phyloP scores from a whole-genome alignment of 2,888 invertebrate genomes.

The Ametastegia equiseti region DNA sequence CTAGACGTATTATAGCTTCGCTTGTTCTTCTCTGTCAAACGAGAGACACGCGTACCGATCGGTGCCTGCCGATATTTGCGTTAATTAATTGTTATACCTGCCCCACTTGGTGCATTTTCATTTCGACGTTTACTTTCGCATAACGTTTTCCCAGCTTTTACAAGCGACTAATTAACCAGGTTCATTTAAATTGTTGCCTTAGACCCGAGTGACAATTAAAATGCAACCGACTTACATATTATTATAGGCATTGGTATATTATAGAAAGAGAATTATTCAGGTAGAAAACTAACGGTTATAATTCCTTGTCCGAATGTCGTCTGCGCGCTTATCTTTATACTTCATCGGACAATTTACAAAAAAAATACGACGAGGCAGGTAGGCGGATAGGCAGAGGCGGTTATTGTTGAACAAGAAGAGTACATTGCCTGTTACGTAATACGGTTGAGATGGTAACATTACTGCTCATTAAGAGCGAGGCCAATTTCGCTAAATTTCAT shows the following conservation, averaged over 20 bases:
- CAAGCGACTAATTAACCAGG: neutral
- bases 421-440: conserved; percentile 2
- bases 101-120: neutral
- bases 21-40: too few relatives aligned
- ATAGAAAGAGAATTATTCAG: too few relatives aligned
- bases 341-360: conserved; percentile 10
- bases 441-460: conserved; percentile 10
- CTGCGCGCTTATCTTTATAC: neutral
- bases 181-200: neutral
- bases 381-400: too few relatives aligned
- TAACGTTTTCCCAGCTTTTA: neutral
- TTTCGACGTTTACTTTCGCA: neutral
- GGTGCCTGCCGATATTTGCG: too few relatives aligned
- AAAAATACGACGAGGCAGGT: neutral
- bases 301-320: neutral
- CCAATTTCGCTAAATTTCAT: neutral
- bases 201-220: neutral
- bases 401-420: conserved; percentile 8
- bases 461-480: neutral
- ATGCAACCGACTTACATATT: neutral
- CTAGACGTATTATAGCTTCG: too few relatives aligned
- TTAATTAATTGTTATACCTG: too few relatives aligned
- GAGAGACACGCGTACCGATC: too few relatives aligned
- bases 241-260: neutral
- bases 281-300: conserved; percentile 17